Conservation (phyloP, 2,888 invertebrate species). For the Teleiodes luculella region DNA sequence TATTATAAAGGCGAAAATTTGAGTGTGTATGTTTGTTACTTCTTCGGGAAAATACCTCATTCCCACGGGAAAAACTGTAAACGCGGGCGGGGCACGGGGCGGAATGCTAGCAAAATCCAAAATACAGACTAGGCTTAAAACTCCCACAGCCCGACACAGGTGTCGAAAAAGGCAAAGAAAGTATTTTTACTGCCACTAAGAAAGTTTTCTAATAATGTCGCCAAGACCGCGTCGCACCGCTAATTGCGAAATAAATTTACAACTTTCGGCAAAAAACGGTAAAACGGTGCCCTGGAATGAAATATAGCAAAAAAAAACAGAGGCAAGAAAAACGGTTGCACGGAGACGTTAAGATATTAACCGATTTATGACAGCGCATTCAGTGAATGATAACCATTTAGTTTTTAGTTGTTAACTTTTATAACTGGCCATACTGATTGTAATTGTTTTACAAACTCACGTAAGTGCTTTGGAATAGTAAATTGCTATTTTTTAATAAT, state of each 20-base stretch:
- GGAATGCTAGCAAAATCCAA: too few relatives aligned
- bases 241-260: constrained; percentile 77
- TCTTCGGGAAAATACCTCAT: too few relatives aligned
- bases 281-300: constrained; percentile 40
- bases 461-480: not conserved
- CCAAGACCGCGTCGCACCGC: constrained; percentile 59
- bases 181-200: constrained; percentile 67
- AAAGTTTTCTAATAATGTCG: constrained; percentile 76
- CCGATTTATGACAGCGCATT: not conserved
- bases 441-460: not conserved
- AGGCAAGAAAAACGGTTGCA: constrained; percentile 28
- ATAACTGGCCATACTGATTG: too few relatives aligned
- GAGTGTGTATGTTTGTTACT: too few relatives aligned
- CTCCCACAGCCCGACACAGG: constrained; percentile 39
- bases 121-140: not conserved
- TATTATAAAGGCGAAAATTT: too few relatives aligned
- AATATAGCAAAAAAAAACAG: constrained; percentile 61
- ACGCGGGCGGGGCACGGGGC: too few relatives aligned
- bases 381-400: not conserved
- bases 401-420: too few relatives aligned
- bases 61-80: too few relatives aligned
- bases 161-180: constrained; percentile 48
- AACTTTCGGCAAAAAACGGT: constrained; percentile 70
- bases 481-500: not conserved
- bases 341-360: not conserved